Base-by-base conservation (phyloP, 2,888 invertebrate species). In the Eupeodes luniger region DNA sequence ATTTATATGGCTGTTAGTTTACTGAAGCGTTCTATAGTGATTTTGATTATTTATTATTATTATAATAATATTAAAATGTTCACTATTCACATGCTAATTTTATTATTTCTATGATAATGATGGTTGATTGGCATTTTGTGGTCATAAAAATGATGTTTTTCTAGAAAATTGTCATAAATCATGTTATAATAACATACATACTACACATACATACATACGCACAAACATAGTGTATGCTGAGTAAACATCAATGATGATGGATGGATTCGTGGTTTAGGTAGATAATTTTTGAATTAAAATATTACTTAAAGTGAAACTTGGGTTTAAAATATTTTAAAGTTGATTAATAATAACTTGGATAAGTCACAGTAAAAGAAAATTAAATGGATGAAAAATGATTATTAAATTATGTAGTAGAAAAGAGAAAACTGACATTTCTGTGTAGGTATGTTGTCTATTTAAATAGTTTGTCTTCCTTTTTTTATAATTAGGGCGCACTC, bases 41-140 rank as follows among this genome's bases (percentile, higher is more conserved):
- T 82, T 72, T 59, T 72, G 40, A 36, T 59, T 59, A 59, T 59
- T 82, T 55, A 55, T 55, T 19, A 55, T 55, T 19, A 55, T 49
- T 49, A 55, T 19, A 3, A 66, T 47, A 66, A 66, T 82, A 66
- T 77, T 77, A 66, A 62, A 62, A 76, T 76, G 47, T 61, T 62
- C 69, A 11, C 34, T 44, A 57, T 40, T 55, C 57, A 34, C 40
- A 57, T 57, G 55, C 4, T 70, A 57, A 70, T 70, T 70, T 70
- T 57, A 57, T 40, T 55, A 36, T 70, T 57, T 57, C 57, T 57
- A 70, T 70, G 12, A 70, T 62, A 57, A 70, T 70, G 70, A 70
- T 44, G 36, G 57, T 57, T 70, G 55, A 70, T 55, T 70, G 70
- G n/a, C 57, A 70, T 70, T 70, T 57, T 55, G 57, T 57, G 70